Evolutionary conservation across 2,797 vertebrate species (phyloP).

Genomic region (Notamacropus eugenii): DNA sequence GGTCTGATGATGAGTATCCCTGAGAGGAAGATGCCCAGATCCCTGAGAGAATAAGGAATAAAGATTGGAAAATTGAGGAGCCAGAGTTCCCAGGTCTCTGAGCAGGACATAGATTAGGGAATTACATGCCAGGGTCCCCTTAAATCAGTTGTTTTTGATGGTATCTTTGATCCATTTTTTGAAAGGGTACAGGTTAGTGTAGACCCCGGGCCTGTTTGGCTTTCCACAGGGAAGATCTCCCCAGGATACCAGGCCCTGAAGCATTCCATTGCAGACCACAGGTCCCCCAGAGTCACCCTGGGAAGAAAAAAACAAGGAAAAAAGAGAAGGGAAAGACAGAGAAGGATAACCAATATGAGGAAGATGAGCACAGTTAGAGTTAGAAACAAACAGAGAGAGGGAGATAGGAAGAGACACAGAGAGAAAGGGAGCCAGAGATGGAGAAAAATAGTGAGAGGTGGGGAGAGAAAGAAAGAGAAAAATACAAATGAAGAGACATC

Average conservation of each 20-base stretch:
- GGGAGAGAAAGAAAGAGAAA: not conserved
- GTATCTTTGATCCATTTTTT: slow-evolving; percentile 73
- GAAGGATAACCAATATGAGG: not conserved
- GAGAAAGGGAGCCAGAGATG: not conserved
- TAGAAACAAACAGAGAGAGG: not conserved
- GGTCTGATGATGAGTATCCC: not conserved
- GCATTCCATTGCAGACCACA: slow-evolving; percentile 62
- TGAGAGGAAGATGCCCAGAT: not conserved
- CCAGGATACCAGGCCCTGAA: slow-evolving; percentile 79
- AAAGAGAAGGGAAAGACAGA: not conserved
- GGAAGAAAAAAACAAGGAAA: not conserved
- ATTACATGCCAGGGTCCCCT: not conserved
- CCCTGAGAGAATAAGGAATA: not conserved
- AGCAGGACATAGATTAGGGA: not conserved
- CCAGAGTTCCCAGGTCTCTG: not conserved
- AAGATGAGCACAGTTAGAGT: not conserved
- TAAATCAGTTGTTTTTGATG: slow-evolving; percentile 61
- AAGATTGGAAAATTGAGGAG: not conserved
- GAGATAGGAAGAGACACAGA: not conserved
- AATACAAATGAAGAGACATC: not conserved
- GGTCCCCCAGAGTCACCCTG: slow-evolving; percentile 78
- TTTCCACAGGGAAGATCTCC: slow-evolving; percentile 70
- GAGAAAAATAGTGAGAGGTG: not conserved
- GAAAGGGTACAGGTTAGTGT: slow-evolving; percentile 77
- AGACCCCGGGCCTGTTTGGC: slow-evolving; percentile 75